A percentile compares a stretch with the other conserved stretches of the same genome.
Conservation (phyloP, 2,797 vertebrate species). For the Pteronotus mesoamericanus region DNA sequence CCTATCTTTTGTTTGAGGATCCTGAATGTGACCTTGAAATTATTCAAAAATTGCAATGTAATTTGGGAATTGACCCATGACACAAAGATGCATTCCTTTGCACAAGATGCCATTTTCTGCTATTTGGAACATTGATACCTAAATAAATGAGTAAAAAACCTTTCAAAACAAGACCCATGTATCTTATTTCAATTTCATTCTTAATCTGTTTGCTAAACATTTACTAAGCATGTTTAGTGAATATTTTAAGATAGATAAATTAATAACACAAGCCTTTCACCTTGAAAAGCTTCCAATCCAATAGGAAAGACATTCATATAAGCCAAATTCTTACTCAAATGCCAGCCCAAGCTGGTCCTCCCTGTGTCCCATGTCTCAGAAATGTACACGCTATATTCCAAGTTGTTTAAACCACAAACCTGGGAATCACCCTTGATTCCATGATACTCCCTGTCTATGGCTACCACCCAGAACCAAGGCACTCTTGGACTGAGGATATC, state of each 20-base stretch:
- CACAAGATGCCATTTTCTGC: not conserved
- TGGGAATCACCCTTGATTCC: not conserved
- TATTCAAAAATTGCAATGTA: not conserved
- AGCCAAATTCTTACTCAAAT: not conserved
- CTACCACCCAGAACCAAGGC: not conserved
- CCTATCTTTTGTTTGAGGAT: not conserved
- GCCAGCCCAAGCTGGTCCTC: too few relatives aligned
- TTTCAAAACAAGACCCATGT: not conserved
- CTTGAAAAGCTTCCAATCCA: not conserved
- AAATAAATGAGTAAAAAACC: not conserved
- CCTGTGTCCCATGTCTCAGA: not conserved
- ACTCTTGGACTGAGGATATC: not conserved
- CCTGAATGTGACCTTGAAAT: not conserved
- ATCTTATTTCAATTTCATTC: not conserved
- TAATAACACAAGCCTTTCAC: not conserved
- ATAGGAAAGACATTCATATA: not conserved
- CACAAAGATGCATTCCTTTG: not conserved
- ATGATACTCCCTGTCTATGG: not conserved
- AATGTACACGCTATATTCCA: not conserved
- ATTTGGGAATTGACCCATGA: not conserved
- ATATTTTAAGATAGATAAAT: not conserved
- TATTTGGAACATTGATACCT: not conserved
- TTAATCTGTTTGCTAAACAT: not conserved
- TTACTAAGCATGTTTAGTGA: not conserved
- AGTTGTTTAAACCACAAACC: not conserved